Evolutionary conservation across 2,113 vertebrate species (phyloP).

Genomic region (Nanorana parkeri): DNA sequence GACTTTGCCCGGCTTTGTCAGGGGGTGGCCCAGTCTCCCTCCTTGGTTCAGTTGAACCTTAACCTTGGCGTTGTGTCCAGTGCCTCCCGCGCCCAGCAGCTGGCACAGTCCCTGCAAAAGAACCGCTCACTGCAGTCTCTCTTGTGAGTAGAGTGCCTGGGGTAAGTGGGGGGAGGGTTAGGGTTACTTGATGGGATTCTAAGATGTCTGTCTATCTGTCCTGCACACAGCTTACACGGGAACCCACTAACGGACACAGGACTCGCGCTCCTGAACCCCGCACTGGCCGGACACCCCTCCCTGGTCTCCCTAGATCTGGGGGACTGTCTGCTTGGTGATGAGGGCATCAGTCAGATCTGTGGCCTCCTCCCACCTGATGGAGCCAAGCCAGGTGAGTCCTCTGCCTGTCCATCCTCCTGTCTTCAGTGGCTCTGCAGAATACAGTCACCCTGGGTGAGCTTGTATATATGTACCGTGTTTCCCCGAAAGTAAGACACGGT

Average conservation of each 20-base stretch:
- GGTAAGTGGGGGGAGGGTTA: neutral
- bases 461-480: too few relatives aligned
- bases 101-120: constrained; percentile 85
- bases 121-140: constrained; percentile 95
- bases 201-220: neutral
- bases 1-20: constrained; percentile 92
- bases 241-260: constrained; percentile 90
- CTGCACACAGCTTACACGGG: constrained; percentile 83
- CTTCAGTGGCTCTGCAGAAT: too few relatives aligned
- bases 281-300: constrained; percentile 87
- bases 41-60: constrained; percentile 92
- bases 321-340: constrained; percentile 94
- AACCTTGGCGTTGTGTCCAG: constrained; percentile 92
- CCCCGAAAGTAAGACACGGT: too few relatives aligned
- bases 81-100: constrained; percentile 82
- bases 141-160: constrained; percentile 81
- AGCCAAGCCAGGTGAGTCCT: constrained; percentile 89
- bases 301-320: constrained; percentile 93
- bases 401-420: neutral
- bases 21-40: constrained; percentile 82
- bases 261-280: constrained; percentile 86
- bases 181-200: too few relatives aligned
- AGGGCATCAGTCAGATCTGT: constrained; percentile 90
- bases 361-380: constrained; percentile 93
- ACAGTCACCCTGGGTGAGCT: too few relatives aligned